Evolutionary conservation across 2,113 vertebrate genomes (phyloP).

Genomic region (Cryptomyrus ogoouensis): DNA sequence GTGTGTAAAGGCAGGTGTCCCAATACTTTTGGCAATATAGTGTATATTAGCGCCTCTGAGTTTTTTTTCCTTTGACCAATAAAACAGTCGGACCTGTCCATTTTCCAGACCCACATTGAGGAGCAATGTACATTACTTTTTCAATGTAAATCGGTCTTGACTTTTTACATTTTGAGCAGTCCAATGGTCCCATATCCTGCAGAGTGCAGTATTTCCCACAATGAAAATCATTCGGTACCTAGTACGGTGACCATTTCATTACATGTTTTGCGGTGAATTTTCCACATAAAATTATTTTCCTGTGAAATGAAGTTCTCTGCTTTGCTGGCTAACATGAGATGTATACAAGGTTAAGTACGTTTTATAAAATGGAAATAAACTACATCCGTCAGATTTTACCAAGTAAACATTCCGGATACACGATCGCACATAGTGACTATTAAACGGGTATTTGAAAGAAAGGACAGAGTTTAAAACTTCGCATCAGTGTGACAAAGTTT

Average conservation of each 20-base stretch:
- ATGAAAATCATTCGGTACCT: background rate
- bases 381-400: background rate
- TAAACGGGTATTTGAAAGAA: background rate
- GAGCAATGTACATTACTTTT: background rate
- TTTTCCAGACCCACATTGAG: background rate
- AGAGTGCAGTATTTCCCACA: slow-evolving; percentile 11
- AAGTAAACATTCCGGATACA: background rate
- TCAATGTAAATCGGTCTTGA: background rate
- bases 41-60: background rate
- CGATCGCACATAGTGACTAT: background rate
- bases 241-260: background rate
- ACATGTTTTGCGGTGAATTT: background rate
- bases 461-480: background rate
- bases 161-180: background rate
- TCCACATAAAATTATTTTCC: background rate
- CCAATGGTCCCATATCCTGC: background rate
- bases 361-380: background rate
- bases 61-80: background rate
- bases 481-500: background rate
- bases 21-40: no score
- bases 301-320: background rate
- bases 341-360: background rate
- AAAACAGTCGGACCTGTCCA: background rate
- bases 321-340: background rate
- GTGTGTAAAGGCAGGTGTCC: no score